Evolutionary conservation across 2,113 vertebrate genomes (phyloP), one percentile per base, ranked within the genome.

Genomic region (Murina feae): DNA sequence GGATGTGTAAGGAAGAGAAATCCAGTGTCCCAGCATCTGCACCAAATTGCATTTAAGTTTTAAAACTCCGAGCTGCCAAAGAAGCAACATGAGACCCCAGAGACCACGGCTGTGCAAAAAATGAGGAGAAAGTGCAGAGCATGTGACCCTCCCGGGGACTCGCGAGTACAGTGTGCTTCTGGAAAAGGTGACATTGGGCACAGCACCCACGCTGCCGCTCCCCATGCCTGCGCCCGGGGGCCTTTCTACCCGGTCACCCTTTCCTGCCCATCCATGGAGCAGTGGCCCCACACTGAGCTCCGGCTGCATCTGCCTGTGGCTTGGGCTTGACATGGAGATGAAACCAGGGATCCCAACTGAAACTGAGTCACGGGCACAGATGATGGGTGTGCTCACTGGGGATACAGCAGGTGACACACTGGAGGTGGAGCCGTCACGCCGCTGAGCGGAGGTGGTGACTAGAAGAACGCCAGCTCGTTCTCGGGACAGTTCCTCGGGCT

Each of bases 181-280:
- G 55, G 79, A 49, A 78, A 81, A 74, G 74, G 63, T 84, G 28
- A 21, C 32, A 35, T 12, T 65, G 42, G 71, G 25, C 18, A 0
- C 13, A 1, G n/a, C 4, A 21, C 28, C n/a, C 12, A 0, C 18
- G 35, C 32, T 13, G 28, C 71, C 21, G 16, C 20, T 13, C 37
- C 69, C 35, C 30, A 37, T 25, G 51, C 83, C 49, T 49, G 53
- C n/a, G 25, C 42, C 63, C 28, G n/a, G 0, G 76, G 71, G 44
- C 11, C 30, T 80, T 83, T 76, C 84, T 89, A 80, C 80, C 92
- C 51, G 82, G 79, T 79, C 49, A 74, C 53, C 86, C 51, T 86
- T 75, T 79, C 65, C 75, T 86, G 83, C 80, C 71, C 55, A 39
- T 44, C 28, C 30, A 69, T 81, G 6, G 51, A 80, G 42, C 53